These are phyloP conservation scores for Branchellion lobata DNA, from an alignment of 2,888 invertebrate species.

Conservation along the genomic window DNA sequence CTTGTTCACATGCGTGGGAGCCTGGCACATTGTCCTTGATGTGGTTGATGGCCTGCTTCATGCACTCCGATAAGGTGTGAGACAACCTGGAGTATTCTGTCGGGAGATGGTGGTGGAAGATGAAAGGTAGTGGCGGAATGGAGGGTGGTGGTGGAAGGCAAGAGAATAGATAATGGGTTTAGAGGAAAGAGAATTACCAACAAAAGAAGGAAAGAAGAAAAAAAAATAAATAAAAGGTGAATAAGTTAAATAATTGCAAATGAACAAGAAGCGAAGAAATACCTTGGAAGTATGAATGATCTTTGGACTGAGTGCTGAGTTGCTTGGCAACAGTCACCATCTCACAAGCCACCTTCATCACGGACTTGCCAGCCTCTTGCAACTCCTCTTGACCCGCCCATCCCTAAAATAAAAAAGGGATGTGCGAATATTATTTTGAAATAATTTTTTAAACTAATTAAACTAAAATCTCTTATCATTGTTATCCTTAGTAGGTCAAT, in stretches of 20 bases:
- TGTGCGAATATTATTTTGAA: neutral
- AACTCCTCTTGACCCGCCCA: slow-evolving; percentile 83
- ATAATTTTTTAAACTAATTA: neutral
- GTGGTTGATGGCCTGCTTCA: slow-evolving; percentile 88
- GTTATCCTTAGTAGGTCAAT: too few species aligned
- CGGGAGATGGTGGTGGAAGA: too few species aligned
- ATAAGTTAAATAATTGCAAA: neutral
- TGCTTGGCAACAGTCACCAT: slow-evolving; percentile 89
- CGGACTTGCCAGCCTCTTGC: slow-evolving; percentile 74
- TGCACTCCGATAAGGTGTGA: slow-evolving; percentile 91
- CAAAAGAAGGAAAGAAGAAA: too few species aligned
- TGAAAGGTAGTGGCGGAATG: too few species aligned
- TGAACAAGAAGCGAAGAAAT: neutral
- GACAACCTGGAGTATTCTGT: slow-evolving; percentile 80
- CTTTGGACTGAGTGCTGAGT: slow-evolving; percentile 82
- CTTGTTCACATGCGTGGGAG: neutral
- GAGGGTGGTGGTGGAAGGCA: too few species aligned
- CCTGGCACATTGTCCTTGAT: slow-evolving; percentile 67
- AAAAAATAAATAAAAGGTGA: neutral
- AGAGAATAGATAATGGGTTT: too few species aligned
- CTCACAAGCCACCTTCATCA: slow-evolving; percentile 81
- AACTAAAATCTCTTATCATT: too few species aligned
- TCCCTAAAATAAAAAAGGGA: slow-evolving; percentile 66
- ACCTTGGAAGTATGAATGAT: slow-evolving; percentile 68
- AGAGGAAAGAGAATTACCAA: too few species aligned